phyloP scores from a whole-genome alignment of 37 sponge, comb jelly and placozoan species.

The Beroe forskalii region DNA sequence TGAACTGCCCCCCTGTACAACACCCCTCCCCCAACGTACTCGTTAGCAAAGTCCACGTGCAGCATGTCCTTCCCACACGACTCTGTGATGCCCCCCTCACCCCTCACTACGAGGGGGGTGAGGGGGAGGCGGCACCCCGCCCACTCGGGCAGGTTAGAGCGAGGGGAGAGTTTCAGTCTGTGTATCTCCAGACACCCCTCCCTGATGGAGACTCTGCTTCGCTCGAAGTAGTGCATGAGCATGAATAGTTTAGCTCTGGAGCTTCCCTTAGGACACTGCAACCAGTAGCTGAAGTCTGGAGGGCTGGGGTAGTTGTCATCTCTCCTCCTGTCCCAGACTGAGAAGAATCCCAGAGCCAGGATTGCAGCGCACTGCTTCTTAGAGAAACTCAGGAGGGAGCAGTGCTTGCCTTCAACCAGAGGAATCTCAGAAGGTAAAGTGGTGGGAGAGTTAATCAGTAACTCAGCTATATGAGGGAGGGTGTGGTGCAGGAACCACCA shows the following conservation, averaged over 20 bases:
- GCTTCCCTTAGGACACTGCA: background rate
- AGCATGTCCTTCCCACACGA: background rate
- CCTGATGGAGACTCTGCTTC: background rate
- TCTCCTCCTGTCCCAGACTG: background rate
- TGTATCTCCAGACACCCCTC: background rate
- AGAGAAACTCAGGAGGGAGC: background rate
- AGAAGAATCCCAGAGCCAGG: background rate
- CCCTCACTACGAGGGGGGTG: background rate
- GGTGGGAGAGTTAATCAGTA: background rate
- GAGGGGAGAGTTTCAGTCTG: background rate
- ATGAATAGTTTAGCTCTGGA: conserved; percentile 13
- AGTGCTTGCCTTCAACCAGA: background rate
- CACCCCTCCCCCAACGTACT: conserved; percentile 82
- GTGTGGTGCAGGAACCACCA: background rate
- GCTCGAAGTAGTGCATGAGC: conserved; percentile 48
- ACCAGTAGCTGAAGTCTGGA: background rate
- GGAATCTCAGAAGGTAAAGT: background rate
- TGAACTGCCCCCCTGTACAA: conserved; percentile 76
- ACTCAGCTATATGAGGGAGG: background rate
- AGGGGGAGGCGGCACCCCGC: background rate
- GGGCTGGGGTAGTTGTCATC: background rate
- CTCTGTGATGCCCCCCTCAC: background rate
- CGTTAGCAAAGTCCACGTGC: conserved; percentile 82
- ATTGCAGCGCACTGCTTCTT: background rate
- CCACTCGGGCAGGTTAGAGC: background rate